Conservation (phyloP, 2,888 invertebrate species). For the Ectemnius continuus region DNA sequence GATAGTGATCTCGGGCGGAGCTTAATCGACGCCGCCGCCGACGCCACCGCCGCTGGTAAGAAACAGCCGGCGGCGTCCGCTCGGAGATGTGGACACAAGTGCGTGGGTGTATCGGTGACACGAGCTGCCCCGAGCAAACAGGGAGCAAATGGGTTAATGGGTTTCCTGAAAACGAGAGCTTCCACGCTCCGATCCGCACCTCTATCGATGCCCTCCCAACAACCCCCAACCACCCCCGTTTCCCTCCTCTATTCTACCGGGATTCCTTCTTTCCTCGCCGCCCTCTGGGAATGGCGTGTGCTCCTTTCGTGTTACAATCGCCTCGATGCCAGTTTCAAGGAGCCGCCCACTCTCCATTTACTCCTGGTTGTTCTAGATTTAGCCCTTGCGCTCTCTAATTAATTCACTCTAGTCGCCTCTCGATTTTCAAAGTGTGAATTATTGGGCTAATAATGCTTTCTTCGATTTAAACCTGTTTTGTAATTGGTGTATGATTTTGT, state of each 20-base stretch:
- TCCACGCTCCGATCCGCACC: constrained; percentile 33
- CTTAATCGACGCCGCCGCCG: constrained; percentile 37
- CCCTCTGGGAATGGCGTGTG: constrained; percentile 12
- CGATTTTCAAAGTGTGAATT: no score
- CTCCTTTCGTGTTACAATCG: constrained; percentile 29
- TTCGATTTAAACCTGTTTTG: no score
- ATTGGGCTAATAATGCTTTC: no score
- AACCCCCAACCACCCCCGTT: background rate
- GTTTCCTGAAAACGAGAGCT: constrained; percentile 53
- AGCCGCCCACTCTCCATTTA: constrained; percentile 48
- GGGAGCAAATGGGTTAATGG: constrained; percentile 65
- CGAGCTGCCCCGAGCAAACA: constrained; percentile 50
- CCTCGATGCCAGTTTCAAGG: constrained; percentile 39
- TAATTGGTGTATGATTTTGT: no score
- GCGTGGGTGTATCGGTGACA: constrained; percentile 46
- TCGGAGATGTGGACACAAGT: constrained; percentile 26
- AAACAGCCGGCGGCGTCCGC: constrained; percentile 12
- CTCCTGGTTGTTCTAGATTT: constrained; percentile 46
- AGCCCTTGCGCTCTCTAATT: no score
- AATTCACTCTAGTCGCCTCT: no score
- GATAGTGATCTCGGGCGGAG: constrained; percentile 22
- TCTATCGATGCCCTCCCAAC: constrained; percentile 2
- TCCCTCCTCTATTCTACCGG: constrained; percentile 11
- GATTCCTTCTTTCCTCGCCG: background rate
- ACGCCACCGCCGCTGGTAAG: background rate